phyloP scores from a whole-genome alignment of 2,888 invertebrate genomes.

The Adelphocoris suturalis region DNA sequence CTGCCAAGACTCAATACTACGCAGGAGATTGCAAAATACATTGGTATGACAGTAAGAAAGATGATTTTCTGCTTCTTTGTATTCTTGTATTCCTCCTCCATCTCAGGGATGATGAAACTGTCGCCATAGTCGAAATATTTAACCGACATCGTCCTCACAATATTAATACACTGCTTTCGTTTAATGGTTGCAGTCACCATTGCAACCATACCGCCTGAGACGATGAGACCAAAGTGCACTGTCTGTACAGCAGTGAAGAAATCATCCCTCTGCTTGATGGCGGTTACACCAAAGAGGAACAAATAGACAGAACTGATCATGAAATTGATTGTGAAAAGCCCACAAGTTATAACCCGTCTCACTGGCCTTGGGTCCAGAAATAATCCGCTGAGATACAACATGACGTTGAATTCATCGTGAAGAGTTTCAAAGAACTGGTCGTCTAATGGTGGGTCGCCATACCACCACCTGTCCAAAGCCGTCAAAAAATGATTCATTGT shows the following conservation, averaged over 20 bases:
- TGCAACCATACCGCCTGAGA: not conserved
- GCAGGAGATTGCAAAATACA: not conserved
- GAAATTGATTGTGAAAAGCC: not conserved
- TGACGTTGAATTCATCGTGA: constrained; percentile 6
- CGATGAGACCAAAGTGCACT: not conserved
- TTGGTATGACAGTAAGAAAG: not conserved
- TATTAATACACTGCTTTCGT: not conserved
- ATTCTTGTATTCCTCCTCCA: constrained; percentile 9
- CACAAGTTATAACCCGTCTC: not conserved
- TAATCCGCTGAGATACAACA: not conserved
- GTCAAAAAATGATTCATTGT: no score
- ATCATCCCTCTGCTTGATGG: not conserved
- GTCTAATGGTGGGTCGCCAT: not conserved
- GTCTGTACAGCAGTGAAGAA: not conserved
- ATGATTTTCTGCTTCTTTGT: not conserved
- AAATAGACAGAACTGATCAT: not conserved
- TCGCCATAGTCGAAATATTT: constrained; percentile 27
- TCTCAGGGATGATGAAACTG: constrained; percentile 35
- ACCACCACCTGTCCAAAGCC: not conserved
- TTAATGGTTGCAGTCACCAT: not conserved
- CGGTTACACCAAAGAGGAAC: not conserved
- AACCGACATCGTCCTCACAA: not conserved
- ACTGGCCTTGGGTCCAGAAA: not conserved
- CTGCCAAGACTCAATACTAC: not conserved
- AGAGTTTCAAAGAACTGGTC: not conserved